Evolutionary conservation across 2,113 vertebrate species (phyloP), one percentile per base, ranked within the genome.

Genomic region (Pollimyrus isidori): DNA sequence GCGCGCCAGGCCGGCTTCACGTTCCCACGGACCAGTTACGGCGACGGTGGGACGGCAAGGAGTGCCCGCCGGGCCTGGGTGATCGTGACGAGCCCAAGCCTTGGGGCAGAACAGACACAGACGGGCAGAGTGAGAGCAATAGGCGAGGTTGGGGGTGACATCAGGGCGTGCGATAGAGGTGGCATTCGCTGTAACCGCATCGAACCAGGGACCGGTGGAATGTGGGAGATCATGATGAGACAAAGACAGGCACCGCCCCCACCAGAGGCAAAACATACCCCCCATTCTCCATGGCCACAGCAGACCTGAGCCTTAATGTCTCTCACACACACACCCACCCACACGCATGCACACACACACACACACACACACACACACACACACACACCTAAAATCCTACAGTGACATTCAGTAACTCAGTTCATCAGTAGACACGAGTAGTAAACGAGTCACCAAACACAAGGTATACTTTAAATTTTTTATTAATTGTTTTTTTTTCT

Each of bases 381-480:
- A 90, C 85, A 88, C 86, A 39, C 88, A 86, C 35, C 39, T 23
- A 56, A 90, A 52, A 35, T 45, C 86, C 87, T n/a, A 76, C 46
- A 84, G 21, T 46, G 39, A 84, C 21, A 23, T 46, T 48, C 89
- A 91, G 21, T 26, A 30, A 56, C 11, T 13, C 10, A 52, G 49
- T 7, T 52, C 50, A 26, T 2, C 50, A 19, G 2, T 10, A 89
- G 15, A 17, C n/a, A 15, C 15, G 35, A 35, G 35, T 35, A 35
- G 35, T 35, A 80, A 80, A 42, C 1, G 30, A 88, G 80, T 82
- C 50, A 19, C 52, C 88, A 82, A 30, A 96, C 96, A 89, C 90
- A 88, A 49, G 35, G 91, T 94, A 96, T 97, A 96, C 96, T 98
- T 99, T 97, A 96, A 97, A 94, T 94, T 96, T 96, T 97, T 96